Evolutionary conservation across 2,888 invertebrate species (phyloP), one percentile per base, ranked within the genome.

Genomic region (Euspilapteryx auroguttella): DNA sequence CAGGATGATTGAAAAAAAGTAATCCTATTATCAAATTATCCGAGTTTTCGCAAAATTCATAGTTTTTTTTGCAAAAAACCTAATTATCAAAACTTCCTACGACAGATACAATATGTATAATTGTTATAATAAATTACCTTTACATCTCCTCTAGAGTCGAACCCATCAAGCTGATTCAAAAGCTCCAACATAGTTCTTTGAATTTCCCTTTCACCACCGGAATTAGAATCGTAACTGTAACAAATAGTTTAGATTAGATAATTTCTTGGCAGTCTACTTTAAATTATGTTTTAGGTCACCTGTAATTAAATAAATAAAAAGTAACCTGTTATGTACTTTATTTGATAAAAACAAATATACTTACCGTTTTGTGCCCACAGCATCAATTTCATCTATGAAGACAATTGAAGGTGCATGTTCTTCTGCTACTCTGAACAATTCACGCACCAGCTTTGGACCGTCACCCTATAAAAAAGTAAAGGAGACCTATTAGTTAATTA

Each of bases 381-480:
- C 98, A 79, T 99, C 99, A 47, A 99, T 99, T 82, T 99, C 99
- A 79, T 99, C 99, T 46, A 99, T 99, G 55, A 99, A 99, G 8
- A 99, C 97, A 63, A 99, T 99, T 1, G 98, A 97, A 0, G 99
- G 99, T 1, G 99, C 97, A 76, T 99, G 96, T 55, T 99, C 98
- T 56, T 99, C 98, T 1, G 99, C 99, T n/a, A 99, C 98, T 44
- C 98, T 80, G 69, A 99, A 99, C 34, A 99, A 68, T 56, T 99
- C 99, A 31, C 99, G 80, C 2, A 99, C 99, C 34, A 99, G 77
- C 71, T 99, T 99, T 0, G 99, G 98, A 1, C 99, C 99, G 75
- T 99, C 99, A 36, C 99, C 99, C 84, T 87, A 49, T 32, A 40
- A 37, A 36, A 5, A 25, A 30, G 13, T 15, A 27, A 28, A 26